Evolutionary conservation across 2,888 invertebrate genomes (phyloP).

Genomic region (Eupeodes latifasciatus): DNA sequence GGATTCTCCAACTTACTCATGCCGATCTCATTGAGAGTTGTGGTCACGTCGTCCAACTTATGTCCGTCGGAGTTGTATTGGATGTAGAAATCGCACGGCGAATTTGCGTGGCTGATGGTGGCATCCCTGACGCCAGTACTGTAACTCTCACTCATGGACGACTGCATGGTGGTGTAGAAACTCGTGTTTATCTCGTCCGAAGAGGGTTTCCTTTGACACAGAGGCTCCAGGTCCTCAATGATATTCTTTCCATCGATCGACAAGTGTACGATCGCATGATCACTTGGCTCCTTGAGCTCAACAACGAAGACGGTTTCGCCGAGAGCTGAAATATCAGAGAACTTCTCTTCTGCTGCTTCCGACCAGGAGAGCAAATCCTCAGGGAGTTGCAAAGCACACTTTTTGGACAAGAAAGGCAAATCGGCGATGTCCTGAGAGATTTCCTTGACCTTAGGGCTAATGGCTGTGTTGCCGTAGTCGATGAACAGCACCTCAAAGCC

Average conservation of each 20-base stretch:
- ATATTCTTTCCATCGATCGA: slow-evolving; percentile 87
- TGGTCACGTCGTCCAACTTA: slow-evolving; percentile 86
- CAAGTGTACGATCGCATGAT: slow-evolving; percentile 88
- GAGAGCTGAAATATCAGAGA: slow-evolving; percentile 88
- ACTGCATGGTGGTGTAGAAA: slow-evolving; percentile 76
- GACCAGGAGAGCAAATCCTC: slow-evolving; percentile 87
- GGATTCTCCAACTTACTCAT: slow-evolving; percentile 68
- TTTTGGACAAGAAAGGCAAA: slow-evolving; percentile 86
- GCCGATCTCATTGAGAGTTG: slow-evolving; percentile 64
- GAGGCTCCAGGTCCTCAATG: slow-evolving; percentile 86
- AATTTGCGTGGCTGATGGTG: slow-evolving; percentile 89
- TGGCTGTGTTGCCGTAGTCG: slow-evolving; percentile 88
- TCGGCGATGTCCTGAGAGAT: slow-evolving; percentile 87
- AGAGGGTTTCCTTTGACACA: slow-evolving; percentile 84
- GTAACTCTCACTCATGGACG: slow-evolving; percentile 76
- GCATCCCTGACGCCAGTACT: slow-evolving; percentile 82
- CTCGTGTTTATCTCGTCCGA: slow-evolving; percentile 76
- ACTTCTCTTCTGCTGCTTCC: slow-evolving; percentile 87
- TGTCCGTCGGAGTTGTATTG: slow-evolving; percentile 87
- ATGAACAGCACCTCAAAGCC: slow-evolving; percentile 88
- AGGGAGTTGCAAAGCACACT: slow-evolving; percentile 87
- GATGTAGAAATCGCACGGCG: slow-evolving; percentile 91
- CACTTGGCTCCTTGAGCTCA: slow-evolving; percentile 88
- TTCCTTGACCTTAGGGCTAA: slow-evolving; percentile 86
- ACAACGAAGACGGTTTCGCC: slow-evolving; percentile 89